Evolutionary conservation across 2,113 vertebrate species (phyloP), one percentile per base, ranked within the genome.

Genomic region (Barnardius zonarius): DNA sequence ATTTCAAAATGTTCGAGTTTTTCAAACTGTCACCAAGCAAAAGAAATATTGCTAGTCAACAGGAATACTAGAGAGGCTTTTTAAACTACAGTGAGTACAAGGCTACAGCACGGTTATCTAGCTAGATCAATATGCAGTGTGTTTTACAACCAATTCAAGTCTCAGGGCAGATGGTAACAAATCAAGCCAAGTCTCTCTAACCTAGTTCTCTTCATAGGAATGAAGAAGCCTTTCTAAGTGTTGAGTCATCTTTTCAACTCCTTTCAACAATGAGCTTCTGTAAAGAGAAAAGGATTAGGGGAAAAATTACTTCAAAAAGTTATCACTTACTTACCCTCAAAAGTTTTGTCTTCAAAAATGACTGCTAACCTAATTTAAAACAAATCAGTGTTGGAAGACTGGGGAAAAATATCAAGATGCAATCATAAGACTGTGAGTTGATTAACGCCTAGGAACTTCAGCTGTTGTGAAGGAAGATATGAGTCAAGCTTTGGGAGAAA

Each of bases 401-500:
- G 41, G 37, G 92, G 90, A 77, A 90, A 94, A 96, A 85, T 76
- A 91, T 35, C 52, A 76, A 80, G 66, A 93, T 72, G 43, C 24
- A 90, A 33, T 85, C 1, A 0, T 79, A 91, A 87, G 74, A 43
- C 54, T 78, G 39, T 35, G 63, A 57, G 49, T 69, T 93, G 68
- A 94, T 69, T 64, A 81, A 92, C 59, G 37, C n/a, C 67, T 73
- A 91, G 44, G 31, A 96, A 85, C 33, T 37, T 11, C 37, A 77
- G 49, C 41, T 76, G 59, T 57, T 20, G 4, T 66, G 75, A 89
- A 86, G 84, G 84, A 94, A 92, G 67, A 20, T 35, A 69, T 44
- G 89, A 96, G 81, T 95, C 81, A 95, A 92, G 49, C 52, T 62
- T 84, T 11, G 57, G 44, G 48, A 93, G 81, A 87, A 94, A 68